phyloP scores from a whole-genome alignment of 2,797 vertebrate species.

The Lepilemur septentrionalis region DNA sequence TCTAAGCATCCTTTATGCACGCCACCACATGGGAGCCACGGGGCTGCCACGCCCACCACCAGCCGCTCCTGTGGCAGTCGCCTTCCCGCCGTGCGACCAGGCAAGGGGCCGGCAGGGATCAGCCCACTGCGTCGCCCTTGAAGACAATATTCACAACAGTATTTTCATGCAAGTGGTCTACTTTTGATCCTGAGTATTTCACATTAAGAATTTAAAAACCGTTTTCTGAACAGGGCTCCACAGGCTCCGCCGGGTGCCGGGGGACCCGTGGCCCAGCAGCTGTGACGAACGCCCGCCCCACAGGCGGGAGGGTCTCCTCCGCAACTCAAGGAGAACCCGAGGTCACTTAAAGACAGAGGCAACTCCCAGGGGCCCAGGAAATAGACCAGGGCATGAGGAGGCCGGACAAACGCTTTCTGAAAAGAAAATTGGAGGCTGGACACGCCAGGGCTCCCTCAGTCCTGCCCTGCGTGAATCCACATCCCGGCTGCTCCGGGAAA shows the following conservation, averaged over 20 bases:
- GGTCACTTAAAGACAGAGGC: not conserved
- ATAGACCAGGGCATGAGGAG: not conserved
- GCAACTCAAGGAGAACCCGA: fast-evolving
- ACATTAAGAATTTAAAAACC: not conserved
- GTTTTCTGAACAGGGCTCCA: not conserved
- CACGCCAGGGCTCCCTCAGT: fast-evolving
- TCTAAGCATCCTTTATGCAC: not conserved
- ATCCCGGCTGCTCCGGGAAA: too few species aligned
- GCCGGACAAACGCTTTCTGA: fast-evolving
- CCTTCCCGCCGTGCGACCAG: not conserved
- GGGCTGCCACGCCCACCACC: fast-evolving
- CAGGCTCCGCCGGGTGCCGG: fast-evolving
- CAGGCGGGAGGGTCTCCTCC: too few species aligned
- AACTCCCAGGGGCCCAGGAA: not conserved
- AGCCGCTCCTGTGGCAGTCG: fast-evolving
- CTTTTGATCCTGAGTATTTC: not conserved
- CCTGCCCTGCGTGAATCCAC: not conserved
- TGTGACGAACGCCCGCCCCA: not conserved
- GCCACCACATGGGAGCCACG: fast-evolving
- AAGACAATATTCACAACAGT: not conserved
- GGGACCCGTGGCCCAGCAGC: not conserved
- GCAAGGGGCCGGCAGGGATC: too few species aligned
- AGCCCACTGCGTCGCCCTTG: too few species aligned
- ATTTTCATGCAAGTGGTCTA: not conserved
- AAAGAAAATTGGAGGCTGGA: not conserved